Evolutionary conservation across 2,888 invertebrate species (phyloP).

Genomic region (Nomada ruficornis): DNA sequence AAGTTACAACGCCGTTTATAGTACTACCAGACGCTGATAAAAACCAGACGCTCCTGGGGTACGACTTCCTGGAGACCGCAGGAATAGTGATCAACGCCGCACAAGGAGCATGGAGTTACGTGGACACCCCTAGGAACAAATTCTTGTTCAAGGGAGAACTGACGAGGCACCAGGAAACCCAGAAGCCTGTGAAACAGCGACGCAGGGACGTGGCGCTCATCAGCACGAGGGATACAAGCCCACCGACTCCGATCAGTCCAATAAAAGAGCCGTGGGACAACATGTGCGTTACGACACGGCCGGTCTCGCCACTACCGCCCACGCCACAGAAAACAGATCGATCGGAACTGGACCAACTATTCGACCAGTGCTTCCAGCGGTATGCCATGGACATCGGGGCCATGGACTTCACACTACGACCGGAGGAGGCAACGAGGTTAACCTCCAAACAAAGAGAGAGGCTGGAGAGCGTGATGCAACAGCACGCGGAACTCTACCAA

Average conservation of each 20-base stretch:
- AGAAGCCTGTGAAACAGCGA: not conserved
- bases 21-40: not conserved
- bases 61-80: conserved; percentile 6
- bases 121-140: not conserved
- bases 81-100: conserved; percentile 2
- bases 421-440: not conserved
- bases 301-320: not conserved
- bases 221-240: not conserved
- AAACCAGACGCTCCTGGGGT: conserved; percentile 9
- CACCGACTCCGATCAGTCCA: not conserved
- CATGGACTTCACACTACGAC: not conserved
- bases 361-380: not conserved
- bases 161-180: not conserved
- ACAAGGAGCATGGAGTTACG: conserved; percentile 19
- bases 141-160: not conserved
- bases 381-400: not conserved
- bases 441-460: not conserved
- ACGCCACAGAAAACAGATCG: not conserved
- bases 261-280: not conserved
- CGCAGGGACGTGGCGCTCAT: no score
- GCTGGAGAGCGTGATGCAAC: not conserved
- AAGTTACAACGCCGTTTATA: not conserved
- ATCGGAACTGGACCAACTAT: not conserved
- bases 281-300: not conserved
- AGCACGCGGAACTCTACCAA: not conserved